Evolutionary conservation across 2,113 vertebrate genomes (phyloP).

Genomic region (Pandion haliaetus): DNA sequence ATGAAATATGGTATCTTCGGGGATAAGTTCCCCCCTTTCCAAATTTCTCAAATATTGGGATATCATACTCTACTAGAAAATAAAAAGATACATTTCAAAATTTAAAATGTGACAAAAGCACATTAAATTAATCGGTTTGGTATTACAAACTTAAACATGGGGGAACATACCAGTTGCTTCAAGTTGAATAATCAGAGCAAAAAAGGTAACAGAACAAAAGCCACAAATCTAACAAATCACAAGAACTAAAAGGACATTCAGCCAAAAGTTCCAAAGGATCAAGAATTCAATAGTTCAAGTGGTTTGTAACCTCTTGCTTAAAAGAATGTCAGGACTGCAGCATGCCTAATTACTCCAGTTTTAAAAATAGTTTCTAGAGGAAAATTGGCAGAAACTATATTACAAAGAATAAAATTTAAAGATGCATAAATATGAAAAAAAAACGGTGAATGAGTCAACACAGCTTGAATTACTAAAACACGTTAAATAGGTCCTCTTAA

Average conservation of each 20-base stretch:
- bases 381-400: neutral
- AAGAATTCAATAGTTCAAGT: neutral
- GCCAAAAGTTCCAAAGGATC: neutral
- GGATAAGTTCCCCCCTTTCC: slow-evolving; percentile 98
- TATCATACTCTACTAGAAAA: slow-evolving; percentile 86
- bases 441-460: neutral
- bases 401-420: neutral
- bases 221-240: neutral
- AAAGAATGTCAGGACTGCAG: neutral
- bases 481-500: neutral
- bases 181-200: neutral
- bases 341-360: neutral
- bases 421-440: neutral
- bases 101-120: neutral
- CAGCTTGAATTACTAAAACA: neutral
- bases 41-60: slow-evolving; percentile 94
- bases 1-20: slow-evolving; percentile 90
- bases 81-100: neutral
- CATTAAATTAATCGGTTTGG: neutral
- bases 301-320: neutral
- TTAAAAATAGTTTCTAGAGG: neutral
- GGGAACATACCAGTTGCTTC: neutral
- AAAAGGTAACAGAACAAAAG: neutral
- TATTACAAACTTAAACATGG: neutral
- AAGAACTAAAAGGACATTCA: neutral